Percentiles rank a stretch among this genome's conserved stretches.
Conservation (phyloP, 2,113 vertebrate species). For the Platichthys flesus region DNA sequence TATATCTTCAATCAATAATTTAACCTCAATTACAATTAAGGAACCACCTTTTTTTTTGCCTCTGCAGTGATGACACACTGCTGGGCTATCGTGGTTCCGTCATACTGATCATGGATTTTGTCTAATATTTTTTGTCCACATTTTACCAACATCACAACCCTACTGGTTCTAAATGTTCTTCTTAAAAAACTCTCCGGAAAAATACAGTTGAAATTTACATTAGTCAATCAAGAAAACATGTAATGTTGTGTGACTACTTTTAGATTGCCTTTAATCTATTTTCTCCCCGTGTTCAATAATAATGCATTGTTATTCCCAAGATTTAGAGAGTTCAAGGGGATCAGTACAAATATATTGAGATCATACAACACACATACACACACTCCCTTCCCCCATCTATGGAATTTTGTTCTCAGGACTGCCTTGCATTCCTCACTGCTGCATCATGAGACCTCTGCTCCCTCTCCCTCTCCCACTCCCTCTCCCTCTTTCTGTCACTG, state of each 20-base stretch:
- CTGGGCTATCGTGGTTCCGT: too few relatives aligned
- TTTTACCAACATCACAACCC: too few relatives aligned
- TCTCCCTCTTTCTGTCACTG: constrained; percentile 18
- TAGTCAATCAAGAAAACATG: too few relatives aligned
- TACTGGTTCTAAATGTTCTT: too few relatives aligned
- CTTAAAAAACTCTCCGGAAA: too few relatives aligned
- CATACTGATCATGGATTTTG: too few relatives aligned
- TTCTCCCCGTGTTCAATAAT: neutral
- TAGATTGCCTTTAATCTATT: neutral
- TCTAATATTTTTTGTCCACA: too few relatives aligned
- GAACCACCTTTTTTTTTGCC: too few relatives aligned
- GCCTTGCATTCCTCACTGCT: constrained; percentile 73
- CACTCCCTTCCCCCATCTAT: constrained; percentile 60
- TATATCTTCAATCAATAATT: too few relatives aligned
- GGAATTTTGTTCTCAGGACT: constrained; percentile 80
- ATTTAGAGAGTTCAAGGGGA: neutral
- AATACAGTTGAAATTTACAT: too few relatives aligned
- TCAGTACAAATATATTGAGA: neutral
- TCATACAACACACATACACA: constrained; percentile 16
- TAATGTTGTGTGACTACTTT: too few relatives aligned
- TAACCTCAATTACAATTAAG: too few relatives aligned
- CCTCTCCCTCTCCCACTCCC: constrained; percentile 3
- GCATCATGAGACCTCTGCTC: constrained; percentile 63
- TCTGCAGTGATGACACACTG: neutral
- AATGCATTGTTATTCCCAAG: neutral